Base-by-base conservation (phyloP, 2,888 invertebrate species). In the Xestia rhomboidea region DNA sequence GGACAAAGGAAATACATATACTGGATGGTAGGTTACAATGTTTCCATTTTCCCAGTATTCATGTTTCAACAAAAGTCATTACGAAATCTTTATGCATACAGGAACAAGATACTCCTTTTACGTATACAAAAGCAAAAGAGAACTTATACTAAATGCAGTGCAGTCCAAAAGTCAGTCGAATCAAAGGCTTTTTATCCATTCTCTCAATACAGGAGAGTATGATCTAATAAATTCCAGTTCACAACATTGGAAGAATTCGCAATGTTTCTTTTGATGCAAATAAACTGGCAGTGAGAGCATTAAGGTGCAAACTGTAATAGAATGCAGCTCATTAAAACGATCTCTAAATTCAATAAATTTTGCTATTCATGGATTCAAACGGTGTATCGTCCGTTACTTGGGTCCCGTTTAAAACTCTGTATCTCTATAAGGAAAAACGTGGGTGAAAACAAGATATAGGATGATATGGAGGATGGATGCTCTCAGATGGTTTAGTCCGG, bases 341-440 rank as follows among this genome's bases (percentile, higher is more conserved):
- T 81, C 73, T 84, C 62, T 79, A 73, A 79, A 86, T 83, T 83
- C 81, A 77, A 87, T 87, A 84, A 81, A 84, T 87, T 81, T 77
- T 68, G 66, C 75, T 84, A 85, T 85, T 84, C 87, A 85, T 85
- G 75, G 68, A 85, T 85, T 77, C 85, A 74, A 86, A 85, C 81
- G 84, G 84, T 81, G 64, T 73, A 57, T 63, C 46, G 38, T 62
- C 76, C 84, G 81, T 84, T 87, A 87, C 73, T 63, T 70, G n/a
- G 54, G 54, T 63, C 71, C 71, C 46, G 84, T 81, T 86, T 68
- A 34, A 73, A 68, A 76, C 13, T 80, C n/a, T 69, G 73, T 49
- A 70, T 49, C 63, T 76, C 44, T 41, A 15, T 63, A 30, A 34
- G 75, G 63, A 83, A 77, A 79, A 79, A 66, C 30, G 46, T 72